These are phyloP conservation scores for Ondatra zibethicus DNA, from an alignment of 2,113 vertebrate species.

Conservation along the genomic window DNA sequence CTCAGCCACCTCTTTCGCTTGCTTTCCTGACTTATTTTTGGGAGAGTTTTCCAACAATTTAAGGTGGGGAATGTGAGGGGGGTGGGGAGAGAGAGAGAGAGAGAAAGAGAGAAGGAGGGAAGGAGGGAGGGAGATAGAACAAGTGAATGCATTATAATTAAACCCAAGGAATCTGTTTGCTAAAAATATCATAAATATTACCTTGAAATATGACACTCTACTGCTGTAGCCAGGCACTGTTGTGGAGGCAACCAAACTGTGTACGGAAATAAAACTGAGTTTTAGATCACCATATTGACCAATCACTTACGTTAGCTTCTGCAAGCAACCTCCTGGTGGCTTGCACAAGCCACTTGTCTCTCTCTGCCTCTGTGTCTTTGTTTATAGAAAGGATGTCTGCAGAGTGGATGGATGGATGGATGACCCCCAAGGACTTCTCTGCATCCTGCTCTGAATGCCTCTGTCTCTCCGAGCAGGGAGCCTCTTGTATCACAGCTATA, in stretches of 20 bases:
- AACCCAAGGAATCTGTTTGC: slow-evolving; percentile 37
- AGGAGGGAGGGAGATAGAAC: neutral
- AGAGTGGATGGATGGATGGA: neutral
- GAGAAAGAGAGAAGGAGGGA: neutral
- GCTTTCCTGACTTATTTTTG: neutral
- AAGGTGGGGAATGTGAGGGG: neutral
- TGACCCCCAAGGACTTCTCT: neutral
- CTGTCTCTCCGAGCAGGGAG: too few species aligned
- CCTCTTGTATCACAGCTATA: too few species aligned
- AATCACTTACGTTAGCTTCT: neutral
- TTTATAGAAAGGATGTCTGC: neutral
- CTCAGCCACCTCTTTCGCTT: neutral
- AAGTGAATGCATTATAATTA: neutral
- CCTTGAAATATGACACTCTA: slow-evolving; percentile 39
- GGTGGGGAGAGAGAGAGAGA: neutral
- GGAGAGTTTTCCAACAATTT: neutral
- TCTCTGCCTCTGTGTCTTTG: slow-evolving; percentile 29
- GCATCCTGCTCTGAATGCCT: neutral
- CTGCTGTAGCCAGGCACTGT: neutral
- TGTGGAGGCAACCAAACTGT: neutral
- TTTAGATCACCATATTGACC: neutral
- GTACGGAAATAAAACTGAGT: slow-evolving; percentile 11
- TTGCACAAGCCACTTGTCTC: neutral
- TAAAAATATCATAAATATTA: slow-evolving; percentile 56
- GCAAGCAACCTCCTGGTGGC: neutral